Base-by-base conservation (phyloP, 2,113 vertebrate species). In the Pteruthius melanotis region DNA sequence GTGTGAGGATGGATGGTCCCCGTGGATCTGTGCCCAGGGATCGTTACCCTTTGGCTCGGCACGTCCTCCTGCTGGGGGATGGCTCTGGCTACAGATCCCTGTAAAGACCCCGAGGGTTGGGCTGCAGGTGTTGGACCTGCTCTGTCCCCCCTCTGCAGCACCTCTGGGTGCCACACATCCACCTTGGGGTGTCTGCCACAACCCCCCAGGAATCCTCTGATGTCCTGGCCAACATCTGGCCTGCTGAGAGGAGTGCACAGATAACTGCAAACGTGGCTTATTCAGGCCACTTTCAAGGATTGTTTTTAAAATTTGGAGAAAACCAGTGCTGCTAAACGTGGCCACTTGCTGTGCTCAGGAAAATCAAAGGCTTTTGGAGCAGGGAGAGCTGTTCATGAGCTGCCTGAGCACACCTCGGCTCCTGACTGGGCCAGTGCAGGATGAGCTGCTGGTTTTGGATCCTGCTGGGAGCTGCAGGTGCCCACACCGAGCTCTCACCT, bases 21-120 rank as follows among this genome's bases (percentile, higher is more conserved):
- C 13, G 39, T 78, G 75, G 76, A 30, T 6, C 1, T 2, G 52
- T 85, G 52, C 74, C 89, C 30, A 7, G 21, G 7, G 45, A 15
- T 77, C 1, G 0, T 22, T 54, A 2, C 4, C 15, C 1, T 24
- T 22, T 0, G 0, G 22, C 57, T 57, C 10, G 5, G 75, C 53
- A 26, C 0, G 0, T n/a, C 44, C 52, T 72, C 19, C 44, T 83
- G 61, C 78, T 26, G 53, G 31, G 39, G 50, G 37, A 14, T n/a
- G 60, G 4, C 50, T 60, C 37, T 15, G 60, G 31, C n/a, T 60
- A 69, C 69, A 45, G n/a, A 17, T 44, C 16, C 64, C 7, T 1
- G 31, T 8, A 8, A 37, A 10, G 23, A 68, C 39, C 47, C 56
- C 3, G 0, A 68, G n/a, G 11, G 13, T 4, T 35, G 56, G 28